phyloP scores from a whole-genome alignment of 2,113 vertebrate species.

The Python bivittatus region DNA sequence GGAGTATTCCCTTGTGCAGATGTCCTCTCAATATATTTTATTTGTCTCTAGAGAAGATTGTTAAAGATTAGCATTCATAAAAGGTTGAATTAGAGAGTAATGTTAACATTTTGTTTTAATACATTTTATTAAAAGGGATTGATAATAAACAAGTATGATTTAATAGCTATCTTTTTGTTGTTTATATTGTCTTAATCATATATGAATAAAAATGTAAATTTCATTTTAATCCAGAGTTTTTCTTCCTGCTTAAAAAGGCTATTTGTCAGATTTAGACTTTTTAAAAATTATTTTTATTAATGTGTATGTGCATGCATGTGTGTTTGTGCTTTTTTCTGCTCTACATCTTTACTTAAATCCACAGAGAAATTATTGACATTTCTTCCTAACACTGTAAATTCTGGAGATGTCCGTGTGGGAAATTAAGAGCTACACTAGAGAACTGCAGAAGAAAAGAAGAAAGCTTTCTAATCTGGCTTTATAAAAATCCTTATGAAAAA shows the following conservation, averaged over 20 bases:
- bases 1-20: fast-evolving
- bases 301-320: background rate
- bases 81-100: background rate
- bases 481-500: background rate
- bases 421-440: fast-evolving
- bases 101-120: constrained; percentile 12
- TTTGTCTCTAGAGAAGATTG: background rate
- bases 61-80: background rate
- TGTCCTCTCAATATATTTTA: background rate
- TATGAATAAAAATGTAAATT: constrained; percentile 27
- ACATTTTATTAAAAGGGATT: constrained; percentile 27
- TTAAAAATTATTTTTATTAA: background rate
- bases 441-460: background rate
- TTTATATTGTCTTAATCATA: background rate
- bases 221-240: constrained; percentile 14
- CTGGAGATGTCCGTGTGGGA: fast-evolving
- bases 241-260: background rate
- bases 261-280: background rate
- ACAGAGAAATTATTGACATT: fast-evolving
- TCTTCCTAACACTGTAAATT: background rate
- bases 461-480: background rate
- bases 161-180: background rate
- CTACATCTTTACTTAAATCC: background rate
- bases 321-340: background rate
- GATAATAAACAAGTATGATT: constrained; percentile 26